Conservation (phyloP, 2,113 vertebrate species). For the Muntiacus muntjak region DNA sequence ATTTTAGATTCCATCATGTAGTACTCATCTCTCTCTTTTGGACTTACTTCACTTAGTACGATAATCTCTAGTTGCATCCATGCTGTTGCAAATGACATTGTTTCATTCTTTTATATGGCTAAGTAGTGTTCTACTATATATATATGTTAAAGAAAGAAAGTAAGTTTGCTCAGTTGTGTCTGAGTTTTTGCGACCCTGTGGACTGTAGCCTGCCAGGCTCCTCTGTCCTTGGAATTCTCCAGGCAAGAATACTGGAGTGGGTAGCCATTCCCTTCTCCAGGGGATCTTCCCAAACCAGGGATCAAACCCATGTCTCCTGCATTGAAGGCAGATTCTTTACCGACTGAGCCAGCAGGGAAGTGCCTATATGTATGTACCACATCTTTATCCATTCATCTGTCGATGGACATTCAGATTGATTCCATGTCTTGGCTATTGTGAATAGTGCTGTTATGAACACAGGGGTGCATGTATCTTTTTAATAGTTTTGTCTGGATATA, state of each 20-base stretch:
- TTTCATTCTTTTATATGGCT: background rate
- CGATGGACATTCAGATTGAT: background rate
- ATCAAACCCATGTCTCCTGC: background rate
- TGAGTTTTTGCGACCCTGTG: accelerated
- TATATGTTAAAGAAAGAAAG: background rate
- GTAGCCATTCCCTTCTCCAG: background rate
- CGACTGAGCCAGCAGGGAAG: background rate
- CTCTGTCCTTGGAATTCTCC: background rate
- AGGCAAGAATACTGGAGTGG: background rate
- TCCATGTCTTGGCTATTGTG: background rate
- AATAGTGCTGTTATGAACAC: background rate
- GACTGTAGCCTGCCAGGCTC: background rate
- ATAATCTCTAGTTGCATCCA: background rate
- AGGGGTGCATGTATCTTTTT: background rate
- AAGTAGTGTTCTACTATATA: background rate
- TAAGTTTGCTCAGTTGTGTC: background rate
- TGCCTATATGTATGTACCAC: background rate
- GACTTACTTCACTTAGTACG: background rate
- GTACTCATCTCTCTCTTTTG: background rate
- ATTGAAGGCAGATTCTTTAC: background rate
- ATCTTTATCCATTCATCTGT: background rate
- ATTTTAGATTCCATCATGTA: background rate
- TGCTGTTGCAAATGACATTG: background rate
- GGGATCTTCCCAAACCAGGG: background rate
- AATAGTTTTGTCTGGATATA: background rate